These are phyloP conservation scores for Dicentrarchus labrax DNA, from an alignment of 2,113 vertebrate genomes.

Conservation along the genomic window DNA sequence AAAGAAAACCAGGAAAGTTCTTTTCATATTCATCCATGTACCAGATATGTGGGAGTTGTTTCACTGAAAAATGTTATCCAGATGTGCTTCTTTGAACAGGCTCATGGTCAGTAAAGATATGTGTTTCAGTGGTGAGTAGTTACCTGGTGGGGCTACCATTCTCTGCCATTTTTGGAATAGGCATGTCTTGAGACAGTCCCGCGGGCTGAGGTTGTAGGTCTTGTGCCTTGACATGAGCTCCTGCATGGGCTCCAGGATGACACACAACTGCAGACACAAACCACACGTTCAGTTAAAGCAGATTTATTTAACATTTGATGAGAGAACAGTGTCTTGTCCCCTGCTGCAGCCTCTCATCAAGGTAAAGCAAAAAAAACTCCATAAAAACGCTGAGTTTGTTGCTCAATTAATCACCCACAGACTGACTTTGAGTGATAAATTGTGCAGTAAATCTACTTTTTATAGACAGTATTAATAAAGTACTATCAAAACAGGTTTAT, in stretches of 20 bases:
- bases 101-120: neutral
- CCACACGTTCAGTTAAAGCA: constrained; percentile 2
- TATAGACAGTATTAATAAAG: constrained; percentile 55
- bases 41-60: neutral
- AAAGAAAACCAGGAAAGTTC: neutral
- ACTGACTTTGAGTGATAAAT: constrained; percentile 62
- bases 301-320: constrained; percentile 20
- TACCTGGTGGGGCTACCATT: constrained; percentile 99
- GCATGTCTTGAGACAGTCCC: constrained; percentile 99
- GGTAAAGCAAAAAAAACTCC: constrained; percentile 37
- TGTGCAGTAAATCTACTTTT: constrained; percentile 62
- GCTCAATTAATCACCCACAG: constrained; percentile 47
- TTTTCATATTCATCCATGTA: neutral
- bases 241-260: constrained; percentile 99
- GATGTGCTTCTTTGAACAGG: neutral
- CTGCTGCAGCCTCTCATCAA: constrained; percentile 15
- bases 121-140: neutral
- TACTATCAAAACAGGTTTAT: constrained; percentile 48
- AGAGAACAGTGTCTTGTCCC: constrained; percentile 8
- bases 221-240: constrained; percentile 99
- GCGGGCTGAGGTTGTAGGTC: constrained; percentile 99
- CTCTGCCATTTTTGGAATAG: constrained; percentile 99
- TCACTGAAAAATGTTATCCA: neutral
- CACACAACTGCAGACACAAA: constrained; percentile 91
- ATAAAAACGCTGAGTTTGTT: constrained; percentile 52